Evolutionary conservation across 2,113 vertebrate genomes (phyloP).

Genomic region (Asarcornis scutulata): DNA sequence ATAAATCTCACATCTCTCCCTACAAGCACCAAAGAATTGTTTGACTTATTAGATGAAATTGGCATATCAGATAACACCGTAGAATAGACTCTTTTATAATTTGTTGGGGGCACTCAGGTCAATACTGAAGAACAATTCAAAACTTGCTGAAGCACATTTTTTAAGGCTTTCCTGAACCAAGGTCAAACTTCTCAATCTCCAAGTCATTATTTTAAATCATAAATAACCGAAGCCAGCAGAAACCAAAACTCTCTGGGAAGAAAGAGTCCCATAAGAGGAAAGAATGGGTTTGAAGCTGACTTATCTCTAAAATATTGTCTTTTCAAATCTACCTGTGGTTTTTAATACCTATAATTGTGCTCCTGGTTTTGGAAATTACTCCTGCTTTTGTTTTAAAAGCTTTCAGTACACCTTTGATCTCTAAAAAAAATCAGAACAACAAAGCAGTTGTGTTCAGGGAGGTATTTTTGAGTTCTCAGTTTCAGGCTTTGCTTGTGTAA

Average conservation of each 20-base stretch:
- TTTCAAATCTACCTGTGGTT: not conserved
- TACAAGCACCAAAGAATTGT: not conserved
- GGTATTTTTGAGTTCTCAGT: not conserved
- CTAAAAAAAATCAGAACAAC: not conserved
- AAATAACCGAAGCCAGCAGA: not conserved
- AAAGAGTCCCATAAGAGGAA: not conserved
- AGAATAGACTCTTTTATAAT: not conserved
- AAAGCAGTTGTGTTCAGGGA: not conserved
- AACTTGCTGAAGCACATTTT: constrained; percentile 16
- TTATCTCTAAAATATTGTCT: not conserved
- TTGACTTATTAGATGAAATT: not conserved
- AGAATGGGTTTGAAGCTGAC: not conserved
- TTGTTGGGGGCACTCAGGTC: not conserved
- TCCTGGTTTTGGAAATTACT: not conserved
- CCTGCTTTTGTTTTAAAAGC: not conserved
- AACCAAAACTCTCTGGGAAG: not conserved
- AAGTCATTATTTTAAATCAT: not conserved
- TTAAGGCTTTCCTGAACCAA: not conserved
- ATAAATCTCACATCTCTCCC: not conserved
- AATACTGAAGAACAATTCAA: not conserved
- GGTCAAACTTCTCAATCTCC: not conserved
- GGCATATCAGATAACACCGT: not conserved
- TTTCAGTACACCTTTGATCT: not conserved
- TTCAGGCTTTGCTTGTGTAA: not conserved
- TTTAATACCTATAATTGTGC: fast-evolving